phyloP scores from a whole-genome alignment of 1,140 invertebrate genomes.

The Lepeophtheirus salmonis region DNA sequence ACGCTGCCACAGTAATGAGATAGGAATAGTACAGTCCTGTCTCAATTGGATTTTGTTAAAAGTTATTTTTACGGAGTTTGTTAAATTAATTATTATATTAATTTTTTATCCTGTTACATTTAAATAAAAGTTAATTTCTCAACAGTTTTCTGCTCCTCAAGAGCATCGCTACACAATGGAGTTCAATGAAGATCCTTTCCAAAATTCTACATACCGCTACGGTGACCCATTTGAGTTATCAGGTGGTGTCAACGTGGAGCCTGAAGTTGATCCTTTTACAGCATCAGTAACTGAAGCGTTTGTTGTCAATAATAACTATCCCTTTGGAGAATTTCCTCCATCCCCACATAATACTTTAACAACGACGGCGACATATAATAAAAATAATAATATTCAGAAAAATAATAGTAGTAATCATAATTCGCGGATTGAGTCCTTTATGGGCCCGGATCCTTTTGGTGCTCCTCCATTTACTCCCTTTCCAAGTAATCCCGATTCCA shows the following conservation, averaged over 20 bases:
- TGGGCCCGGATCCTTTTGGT: too few species aligned
- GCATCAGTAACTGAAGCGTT: conserved; percentile 4
- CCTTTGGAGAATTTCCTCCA: too few species aligned
- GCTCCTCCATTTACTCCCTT: too few species aligned
- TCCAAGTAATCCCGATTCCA: background rate
- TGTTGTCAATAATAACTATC: too few species aligned
- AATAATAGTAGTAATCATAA: background rate
- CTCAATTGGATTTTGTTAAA: too few species aligned
- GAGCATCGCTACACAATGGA: conserved; percentile 8
- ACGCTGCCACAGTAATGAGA: too few species aligned
- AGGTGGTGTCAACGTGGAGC: background rate
- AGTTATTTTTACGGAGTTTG: background rate
- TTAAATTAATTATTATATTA: background rate
- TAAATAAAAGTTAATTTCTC: background rate
- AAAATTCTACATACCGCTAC: conserved; percentile 9
- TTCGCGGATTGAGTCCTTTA: too few species aligned
- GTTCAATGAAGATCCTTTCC: conserved; percentile 16
- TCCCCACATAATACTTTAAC: background rate
- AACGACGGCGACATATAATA: background rate
- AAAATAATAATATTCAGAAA: background rate
- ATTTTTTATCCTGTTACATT: background rate
- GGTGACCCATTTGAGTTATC: conserved; percentile 14
- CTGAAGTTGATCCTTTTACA: conserved; percentile 5
- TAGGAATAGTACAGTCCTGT: too few species aligned
- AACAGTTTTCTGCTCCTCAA: background rate